These are phyloP conservation scores for Cnemophilus loriae DNA, from an alignment of 2,113 vertebrate species.

Conservation along the genomic window DNA sequence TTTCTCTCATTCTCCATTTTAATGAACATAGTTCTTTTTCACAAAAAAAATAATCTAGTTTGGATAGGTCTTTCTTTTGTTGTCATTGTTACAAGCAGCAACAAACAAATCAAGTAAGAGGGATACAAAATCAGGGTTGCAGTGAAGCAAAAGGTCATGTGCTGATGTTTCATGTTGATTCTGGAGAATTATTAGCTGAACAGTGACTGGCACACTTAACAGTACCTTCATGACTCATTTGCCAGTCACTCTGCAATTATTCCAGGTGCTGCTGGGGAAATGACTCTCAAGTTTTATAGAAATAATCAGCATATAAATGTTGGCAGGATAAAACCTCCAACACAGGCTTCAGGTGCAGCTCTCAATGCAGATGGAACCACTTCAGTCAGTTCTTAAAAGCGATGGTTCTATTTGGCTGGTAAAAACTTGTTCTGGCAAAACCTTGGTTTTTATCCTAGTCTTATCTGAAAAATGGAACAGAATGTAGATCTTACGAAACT, in stretches of 20 bases:
- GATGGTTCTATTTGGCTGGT: slow-evolving; percentile 31
- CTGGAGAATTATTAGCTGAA: slow-evolving; percentile 67
- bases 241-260: slow-evolving; percentile 78
- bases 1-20: slow-evolving; percentile 29
- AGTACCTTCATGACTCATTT: slow-evolving; percentile 70
- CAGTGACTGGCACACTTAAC: slow-evolving; percentile 70
- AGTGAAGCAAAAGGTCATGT: slow-evolving; percentile 71
- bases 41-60: slow-evolving; percentile 34
- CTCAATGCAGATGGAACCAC: slow-evolving; percentile 64
- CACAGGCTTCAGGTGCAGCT: slow-evolving; percentile 66
- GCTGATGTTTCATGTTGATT: slow-evolving; percentile 52
- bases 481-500: background rate
- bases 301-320: slow-evolving; percentile 74
- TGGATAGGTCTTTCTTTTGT: slow-evolving; percentile 67
- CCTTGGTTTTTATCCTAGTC: background rate
- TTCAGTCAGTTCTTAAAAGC: slow-evolving; percentile 33
- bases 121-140: slow-evolving; percentile 49
- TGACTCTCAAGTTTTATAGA: slow-evolving; percentile 72
- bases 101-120: slow-evolving; percentile 58
- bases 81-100: slow-evolving; percentile 66
- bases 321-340: slow-evolving; percentile 64
- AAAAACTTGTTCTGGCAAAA: background rate
- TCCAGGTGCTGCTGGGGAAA: slow-evolving; percentile 77
- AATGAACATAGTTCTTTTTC: background rate
- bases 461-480: background rate